Evolutionary conservation across 2,888 invertebrate species (phyloP).

Genomic region (Anarsia innoxiella): DNA sequence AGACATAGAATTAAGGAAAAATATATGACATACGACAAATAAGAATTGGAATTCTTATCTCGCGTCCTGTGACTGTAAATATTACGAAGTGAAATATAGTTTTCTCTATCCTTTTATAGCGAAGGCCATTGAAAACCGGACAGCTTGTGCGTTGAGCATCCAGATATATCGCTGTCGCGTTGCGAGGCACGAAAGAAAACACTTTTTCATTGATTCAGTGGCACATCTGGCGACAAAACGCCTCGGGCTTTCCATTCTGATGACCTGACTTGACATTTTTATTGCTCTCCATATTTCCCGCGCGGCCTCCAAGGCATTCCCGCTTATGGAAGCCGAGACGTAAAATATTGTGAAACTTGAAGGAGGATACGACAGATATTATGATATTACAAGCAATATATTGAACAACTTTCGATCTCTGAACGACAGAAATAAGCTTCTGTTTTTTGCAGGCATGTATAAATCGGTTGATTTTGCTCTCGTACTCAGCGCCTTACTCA

Average conservation of each 20-base stretch:
- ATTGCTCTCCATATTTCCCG: slow-evolving; percentile 68
- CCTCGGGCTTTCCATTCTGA: slow-evolving; percentile 70
- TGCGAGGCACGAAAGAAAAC: slow-evolving; percentile 66
- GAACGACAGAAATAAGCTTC: slow-evolving; percentile 17
- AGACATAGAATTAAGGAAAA: too few relatives aligned
- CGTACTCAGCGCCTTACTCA: too few relatives aligned
- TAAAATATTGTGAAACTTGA: slow-evolving; percentile 67
- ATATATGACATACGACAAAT: too few relatives aligned
- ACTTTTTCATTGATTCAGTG: slow-evolving; percentile 74
- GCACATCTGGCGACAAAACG: slow-evolving; percentile 72
- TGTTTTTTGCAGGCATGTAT: too few relatives aligned
- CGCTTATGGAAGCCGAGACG: slow-evolving; percentile 46
- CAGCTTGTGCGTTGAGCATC: slow-evolving; percentile 13
- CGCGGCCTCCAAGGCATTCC: slow-evolving; percentile 64
- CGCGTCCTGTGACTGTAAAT: too few relatives aligned
- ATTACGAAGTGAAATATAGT: too few relatives aligned
- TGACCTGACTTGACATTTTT: slow-evolving; percentile 76
- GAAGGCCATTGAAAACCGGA: background rate
- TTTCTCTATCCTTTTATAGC: too few relatives aligned
- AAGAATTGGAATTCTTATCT: too few relatives aligned
- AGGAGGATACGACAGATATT: slow-evolving; percentile 55
- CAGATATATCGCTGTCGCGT: slow-evolving; percentile 50
- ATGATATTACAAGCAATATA: slow-evolving; percentile 56
- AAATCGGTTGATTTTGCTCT: too few relatives aligned
- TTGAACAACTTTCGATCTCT: slow-evolving; percentile 47